phyloP scores from a whole-genome alignment of 2,797 vertebrate species.

The Sebastes cheni region DNA sequence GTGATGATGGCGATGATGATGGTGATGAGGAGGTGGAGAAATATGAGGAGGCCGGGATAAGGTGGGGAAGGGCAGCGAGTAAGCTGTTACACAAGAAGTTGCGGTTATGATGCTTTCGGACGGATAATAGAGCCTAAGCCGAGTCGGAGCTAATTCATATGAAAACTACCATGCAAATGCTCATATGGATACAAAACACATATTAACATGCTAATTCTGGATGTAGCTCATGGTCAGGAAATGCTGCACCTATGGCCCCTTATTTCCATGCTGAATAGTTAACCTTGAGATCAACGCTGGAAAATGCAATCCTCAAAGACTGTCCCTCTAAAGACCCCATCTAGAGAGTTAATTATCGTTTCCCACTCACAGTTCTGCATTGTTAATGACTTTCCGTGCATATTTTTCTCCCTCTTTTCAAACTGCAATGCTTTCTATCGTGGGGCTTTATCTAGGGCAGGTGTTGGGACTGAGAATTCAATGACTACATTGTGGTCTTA shows the following conservation, averaged over 20 bases:
- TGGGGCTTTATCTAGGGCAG: conserved; percentile 18
- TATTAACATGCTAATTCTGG: conserved; percentile 63
- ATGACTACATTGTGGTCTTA: conserved; percentile 2
- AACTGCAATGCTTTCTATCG: conserved; percentile 31
- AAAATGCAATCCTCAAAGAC: conserved; percentile 63
- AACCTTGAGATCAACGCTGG: conserved; percentile 62
- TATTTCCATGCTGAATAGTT: conserved; percentile 69
- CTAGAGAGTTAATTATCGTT: conserved; percentile 65
- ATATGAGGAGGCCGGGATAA: conserved; percentile 6
- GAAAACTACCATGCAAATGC: conserved; percentile 44
- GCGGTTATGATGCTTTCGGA: conserved; percentile 14
- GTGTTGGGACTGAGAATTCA: conserved; percentile 14
- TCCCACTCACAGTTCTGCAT: conserved; percentile 49
- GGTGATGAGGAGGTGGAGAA: conserved; percentile 22
- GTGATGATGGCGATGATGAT: background rate
- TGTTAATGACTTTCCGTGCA: conserved; percentile 46
- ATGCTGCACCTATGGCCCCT: conserved; percentile 42
- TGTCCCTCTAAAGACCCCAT: conserved; percentile 49
- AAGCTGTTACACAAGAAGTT: conserved; percentile 9
- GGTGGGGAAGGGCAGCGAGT: background rate
- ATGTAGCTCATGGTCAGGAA: conserved; percentile 55
- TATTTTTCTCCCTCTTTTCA: conserved; percentile 27
- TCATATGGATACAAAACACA: conserved; percentile 53
- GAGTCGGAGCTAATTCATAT: conserved; percentile 31
- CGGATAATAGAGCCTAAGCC: conserved; percentile 5